A percentile compares a stretch with the other conserved stretches of the same genome.
Conservation (phyloP, 2,888 invertebrate genomes). For the Ptycholaimellus sp. region DNA sequence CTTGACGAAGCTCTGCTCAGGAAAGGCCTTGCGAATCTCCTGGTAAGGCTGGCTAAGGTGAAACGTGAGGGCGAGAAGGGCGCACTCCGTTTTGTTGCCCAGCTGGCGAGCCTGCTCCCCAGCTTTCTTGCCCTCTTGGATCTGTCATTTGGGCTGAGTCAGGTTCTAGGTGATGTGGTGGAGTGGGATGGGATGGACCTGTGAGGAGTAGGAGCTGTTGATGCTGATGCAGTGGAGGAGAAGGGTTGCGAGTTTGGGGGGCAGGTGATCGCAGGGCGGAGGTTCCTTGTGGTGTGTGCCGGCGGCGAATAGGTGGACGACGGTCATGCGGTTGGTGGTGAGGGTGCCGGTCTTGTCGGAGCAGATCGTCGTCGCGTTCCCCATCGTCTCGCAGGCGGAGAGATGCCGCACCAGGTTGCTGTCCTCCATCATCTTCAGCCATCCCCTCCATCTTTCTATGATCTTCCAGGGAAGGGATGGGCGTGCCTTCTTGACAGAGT, state of each 20-base stretch:
- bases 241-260: conserved; percentile 50
- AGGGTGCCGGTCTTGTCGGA: conserved; percentile 35
- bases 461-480: no score
- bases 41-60: conserved; percentile 30
- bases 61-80: conserved; percentile 30
- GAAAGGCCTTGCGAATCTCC: conserved; percentile 26
- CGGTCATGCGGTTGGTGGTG: conserved; percentile 36
- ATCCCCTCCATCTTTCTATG: background rate
- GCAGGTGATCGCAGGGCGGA: conserved; percentile 60
- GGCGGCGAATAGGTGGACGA: conserved; percentile 29
- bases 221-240: conserved; percentile 56
- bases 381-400: conserved; percentile 36
- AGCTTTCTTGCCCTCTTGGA: conserved; percentile 15
- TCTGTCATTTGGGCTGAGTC: no score
- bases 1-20: conserved; percentile 28
- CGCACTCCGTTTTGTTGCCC: conserved; percentile 36
- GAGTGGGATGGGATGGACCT: conserved; percentile 10
- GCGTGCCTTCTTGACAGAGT: conserved; percentile 59
- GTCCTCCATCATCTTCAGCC: conserved; percentile 31
- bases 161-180: no score
- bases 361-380: conserved; percentile 35
- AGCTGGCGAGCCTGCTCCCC: conserved; percentile 26
- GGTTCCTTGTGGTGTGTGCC: conserved; percentile 56
- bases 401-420: conserved; percentile 35
- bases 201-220: conserved; percentile 21